Base-by-base conservation (phyloP, 2,888 invertebrate species). In the Drosophila cracens region DNA sequence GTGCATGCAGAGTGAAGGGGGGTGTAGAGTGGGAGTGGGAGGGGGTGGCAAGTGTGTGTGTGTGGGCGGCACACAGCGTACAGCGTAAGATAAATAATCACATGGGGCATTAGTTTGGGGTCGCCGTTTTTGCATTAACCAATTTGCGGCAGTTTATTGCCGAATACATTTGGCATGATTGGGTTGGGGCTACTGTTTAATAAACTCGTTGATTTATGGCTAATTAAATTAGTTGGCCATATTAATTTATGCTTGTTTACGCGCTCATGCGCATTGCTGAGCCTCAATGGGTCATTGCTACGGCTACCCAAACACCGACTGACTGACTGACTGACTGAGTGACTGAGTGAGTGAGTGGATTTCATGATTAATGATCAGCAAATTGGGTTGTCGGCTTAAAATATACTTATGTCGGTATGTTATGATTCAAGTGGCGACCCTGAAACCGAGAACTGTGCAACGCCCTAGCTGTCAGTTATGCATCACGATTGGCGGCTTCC, bases 181-280 rank as follows among this genome's bases (percentile, higher is more conserved):
- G 83, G 84, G 83, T 21, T 33, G 75, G 82, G 74, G 89, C 87
- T 87, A 89, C 87, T 83, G 84, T 83, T 85, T 87, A 88, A 90
- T 89, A 89, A 90, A 89, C 85, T 86, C 76, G 71, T 83, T 89
- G 85, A 89, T 90, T 89, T 90, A 89, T 87, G 87, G 72, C 80
- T 89, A 89, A 89, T 89, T 89, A 88, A 90, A 89, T 89, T 83
- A 75, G 83, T 79, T 81, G 79, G 13, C 70, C 78, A 76, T 76
- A 87, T 87, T 87, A 80, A 87, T 87, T 89, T 87, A 87, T 82
- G 86, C 77, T 82, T 83, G 78, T 86, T 86, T 82, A 76, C 69
- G 71, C 76, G 81, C 76, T 81, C 77, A 75, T 87, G 82, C 72
- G 85, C 83, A 82, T 64, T 79, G 43, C 57, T 21, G 58, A 40